phyloP scores from a whole-genome alignment of 2,888 invertebrate species.

The Drosophila colorata region DNA sequence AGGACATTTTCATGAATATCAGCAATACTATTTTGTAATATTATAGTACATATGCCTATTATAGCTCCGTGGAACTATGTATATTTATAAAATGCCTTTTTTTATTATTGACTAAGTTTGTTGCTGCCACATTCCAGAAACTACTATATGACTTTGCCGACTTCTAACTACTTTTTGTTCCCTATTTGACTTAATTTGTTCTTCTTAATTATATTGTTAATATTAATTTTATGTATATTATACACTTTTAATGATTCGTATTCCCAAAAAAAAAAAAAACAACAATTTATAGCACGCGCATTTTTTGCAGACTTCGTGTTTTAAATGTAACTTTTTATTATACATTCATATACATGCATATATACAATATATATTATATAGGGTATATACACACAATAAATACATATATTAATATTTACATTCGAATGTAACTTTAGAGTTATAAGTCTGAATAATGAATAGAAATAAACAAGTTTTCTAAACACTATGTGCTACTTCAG shows the following conservation, averaged over 20 bases:
- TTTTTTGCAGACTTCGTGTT: constrained; percentile 23
- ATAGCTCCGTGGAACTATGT: constrained; percentile 26
- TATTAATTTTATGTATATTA: constrained; percentile 17
- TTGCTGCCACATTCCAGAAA: constrained; percentile 53
- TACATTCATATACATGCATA: constrained; percentile 25
- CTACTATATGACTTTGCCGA: constrained; percentile 27
- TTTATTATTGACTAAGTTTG: constrained; percentile 26
- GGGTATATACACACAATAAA: constrained; percentile 20
- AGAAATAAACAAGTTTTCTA: constrained; percentile 65
- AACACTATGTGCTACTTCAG: constrained; percentile 15
- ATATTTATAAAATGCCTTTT: constrained; percentile 27
- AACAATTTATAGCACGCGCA: constrained; percentile 18
- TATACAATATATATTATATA: constrained; percentile 49
- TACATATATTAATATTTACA: constrained; percentile 58
- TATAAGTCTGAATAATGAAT: constrained; percentile 75
- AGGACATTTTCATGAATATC: constrained; percentile 38
- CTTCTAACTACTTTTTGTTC: neutral
- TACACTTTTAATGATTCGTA: constrained; percentile 6
- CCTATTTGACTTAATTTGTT: neutral
- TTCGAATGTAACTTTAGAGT: constrained; percentile 75
- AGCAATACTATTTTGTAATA: constrained; percentile 33
- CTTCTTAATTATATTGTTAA: constrained; percentile 15
- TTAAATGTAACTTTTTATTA: constrained; percentile 27
- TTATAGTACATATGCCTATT: constrained; percentile 25
- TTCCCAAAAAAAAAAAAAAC: neutral